Evolutionary conservation across 2,888 invertebrate species (phyloP).

Genomic region (Scrobipalpa atriplicella): DNA sequence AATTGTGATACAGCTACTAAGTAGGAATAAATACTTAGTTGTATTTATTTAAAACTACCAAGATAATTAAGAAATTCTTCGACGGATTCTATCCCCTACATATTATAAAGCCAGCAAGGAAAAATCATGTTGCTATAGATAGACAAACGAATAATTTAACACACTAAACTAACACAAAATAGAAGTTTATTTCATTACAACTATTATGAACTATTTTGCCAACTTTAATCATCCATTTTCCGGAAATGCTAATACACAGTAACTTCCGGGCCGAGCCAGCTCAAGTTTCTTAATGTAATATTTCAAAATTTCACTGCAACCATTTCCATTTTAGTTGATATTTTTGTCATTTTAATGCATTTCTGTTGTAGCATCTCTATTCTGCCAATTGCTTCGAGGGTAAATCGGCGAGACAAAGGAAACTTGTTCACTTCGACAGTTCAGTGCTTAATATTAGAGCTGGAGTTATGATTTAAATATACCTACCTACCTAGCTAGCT

Average conservation of each 20-base stretch:
- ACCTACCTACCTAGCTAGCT: too few relatives aligned
- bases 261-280: constrained; percentile 41
- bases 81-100: too few relatives aligned
- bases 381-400: not conserved
- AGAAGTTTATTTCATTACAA: too few relatives aligned
- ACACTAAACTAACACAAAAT: too few relatives aligned
- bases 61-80: too few relatives aligned
- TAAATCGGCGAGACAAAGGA: constrained; percentile 1
- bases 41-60: too few relatives aligned
- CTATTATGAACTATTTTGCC: not conserved
- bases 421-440: not conserved
- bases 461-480: not conserved
- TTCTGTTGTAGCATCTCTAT: constrained; percentile 18
- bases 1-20: too few relatives aligned
- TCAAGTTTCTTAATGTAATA: constrained; percentile 66
- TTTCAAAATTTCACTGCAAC: constrained; percentile 47
- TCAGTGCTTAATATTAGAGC: too few relatives aligned
- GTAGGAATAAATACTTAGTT: too few relatives aligned
- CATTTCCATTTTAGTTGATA: constrained; percentile 46
- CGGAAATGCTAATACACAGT: constrained; percentile 58
- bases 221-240: constrained; percentile 42
- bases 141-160: too few relatives aligned
- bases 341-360: constrained; percentile 36
- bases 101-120: too few relatives aligned
- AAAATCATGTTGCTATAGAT: too few relatives aligned